Percentiles rank a stretch among this genome's conserved stretches.
Evolutionary conservation across 2,113 vertebrate species (phyloP).

Genomic region (Chlorodrepanis virens): DNA sequence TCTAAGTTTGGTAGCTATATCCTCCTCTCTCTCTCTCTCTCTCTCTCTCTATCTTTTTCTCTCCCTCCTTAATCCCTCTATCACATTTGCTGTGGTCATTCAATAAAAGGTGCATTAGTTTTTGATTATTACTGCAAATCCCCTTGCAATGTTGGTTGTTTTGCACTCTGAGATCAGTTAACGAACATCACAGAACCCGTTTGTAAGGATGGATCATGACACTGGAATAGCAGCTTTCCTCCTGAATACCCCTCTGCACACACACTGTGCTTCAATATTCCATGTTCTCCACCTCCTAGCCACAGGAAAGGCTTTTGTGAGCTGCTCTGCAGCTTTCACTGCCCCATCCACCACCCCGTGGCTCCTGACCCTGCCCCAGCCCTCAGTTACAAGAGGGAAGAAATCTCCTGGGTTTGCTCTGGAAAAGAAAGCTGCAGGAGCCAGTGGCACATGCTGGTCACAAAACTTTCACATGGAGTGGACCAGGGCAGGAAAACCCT

Average conservation of each 20-base stretch:
- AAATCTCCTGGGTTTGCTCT: background rate
- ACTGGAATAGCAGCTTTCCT: background rate
- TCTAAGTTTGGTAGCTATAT: no score
- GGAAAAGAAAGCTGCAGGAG: background rate
- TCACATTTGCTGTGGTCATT: no score
- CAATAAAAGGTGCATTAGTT: no score
- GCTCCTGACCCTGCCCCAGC: background rate
- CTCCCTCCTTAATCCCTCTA: no score
- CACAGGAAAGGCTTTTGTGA: background rate
- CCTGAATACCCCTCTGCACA: background rate
- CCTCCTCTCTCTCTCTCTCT: no score
- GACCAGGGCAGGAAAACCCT: rapidly evolving
- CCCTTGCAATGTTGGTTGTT: no score
- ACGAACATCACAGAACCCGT: no score
- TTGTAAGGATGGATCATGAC: no score
- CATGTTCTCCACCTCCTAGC: background rate
- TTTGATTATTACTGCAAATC: no score
- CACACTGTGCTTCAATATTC: background rate
- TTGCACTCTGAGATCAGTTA: no score
- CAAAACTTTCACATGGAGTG: background rate
- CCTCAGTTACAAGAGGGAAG: rapidly evolving
- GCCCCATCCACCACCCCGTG: background rate
- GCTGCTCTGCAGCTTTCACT: background rate
- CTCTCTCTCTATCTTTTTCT: no score
- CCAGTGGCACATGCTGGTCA: no score